These are phyloP conservation scores for Tolypeutes matacus DNA, from an alignment of 2,797 vertebrate species.

Conservation along the genomic window DNA sequence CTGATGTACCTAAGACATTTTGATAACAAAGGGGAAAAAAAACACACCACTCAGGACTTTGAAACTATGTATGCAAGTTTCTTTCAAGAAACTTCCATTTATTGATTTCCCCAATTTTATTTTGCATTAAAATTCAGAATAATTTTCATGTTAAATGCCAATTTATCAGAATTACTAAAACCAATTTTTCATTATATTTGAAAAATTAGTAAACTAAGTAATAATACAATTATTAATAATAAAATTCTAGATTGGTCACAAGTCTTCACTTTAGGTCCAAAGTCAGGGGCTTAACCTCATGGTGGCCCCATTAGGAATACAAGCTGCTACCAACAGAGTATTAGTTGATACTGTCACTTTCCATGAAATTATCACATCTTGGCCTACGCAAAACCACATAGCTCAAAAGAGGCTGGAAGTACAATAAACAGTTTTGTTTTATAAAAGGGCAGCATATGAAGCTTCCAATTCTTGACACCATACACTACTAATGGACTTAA, in stretches of 20 bases:
- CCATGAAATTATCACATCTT: neutral
- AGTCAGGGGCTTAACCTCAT: slow-evolving; percentile 10
- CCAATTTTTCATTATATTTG: slow-evolving; percentile 49
- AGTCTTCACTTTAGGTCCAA: slow-evolving; percentile 2
- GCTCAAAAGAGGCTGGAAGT: neutral
- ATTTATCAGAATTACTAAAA: slow-evolving; percentile 55
- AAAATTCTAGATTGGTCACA: slow-evolving; percentile 22
- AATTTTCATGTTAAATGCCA: slow-evolving; percentile 50
- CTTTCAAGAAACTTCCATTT: slow-evolving; percentile 57
- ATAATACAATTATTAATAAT: slow-evolving; percentile 56
- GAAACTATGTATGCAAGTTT: slow-evolving; percentile 47
- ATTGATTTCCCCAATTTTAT: slow-evolving; percentile 40
- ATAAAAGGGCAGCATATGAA: slow-evolving; percentile 47
- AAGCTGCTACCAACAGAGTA: neutral
- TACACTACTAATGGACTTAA: slow-evolving; percentile 38
- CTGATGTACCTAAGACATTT: slow-evolving; percentile 3
- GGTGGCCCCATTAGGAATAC: neutral
- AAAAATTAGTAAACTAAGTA: slow-evolving; percentile 39
- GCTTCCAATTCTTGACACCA: slow-evolving; percentile 36
- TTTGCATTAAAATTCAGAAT: slow-evolving; percentile 57
- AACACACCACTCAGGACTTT: neutral
- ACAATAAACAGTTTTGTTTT: slow-evolving; percentile 35
- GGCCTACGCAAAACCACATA: slow-evolving; percentile 8
- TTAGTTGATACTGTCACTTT: neutral
- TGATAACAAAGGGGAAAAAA: slow-evolving; percentile 30